Percentiles rank a stretch among this genome's conserved stretches.
phyloP scores from a whole-genome alignment of 2,113 vertebrate species.

The Semnopithecus entellus region DNA sequence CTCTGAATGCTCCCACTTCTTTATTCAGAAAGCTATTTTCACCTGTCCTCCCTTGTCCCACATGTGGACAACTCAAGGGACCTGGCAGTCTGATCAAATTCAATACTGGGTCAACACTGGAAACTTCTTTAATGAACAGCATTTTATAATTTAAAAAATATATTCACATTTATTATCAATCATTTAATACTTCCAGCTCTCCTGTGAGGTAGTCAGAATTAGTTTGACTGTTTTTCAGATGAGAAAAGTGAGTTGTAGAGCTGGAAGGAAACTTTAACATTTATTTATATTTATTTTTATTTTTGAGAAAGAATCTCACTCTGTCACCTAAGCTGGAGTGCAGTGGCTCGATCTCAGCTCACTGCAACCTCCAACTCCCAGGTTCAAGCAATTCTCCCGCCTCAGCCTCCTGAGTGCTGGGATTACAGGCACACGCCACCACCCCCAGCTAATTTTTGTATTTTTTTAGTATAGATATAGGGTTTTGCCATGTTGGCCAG shows the following conservation, averaged over 20 bases:
- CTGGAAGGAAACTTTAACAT: not conserved
- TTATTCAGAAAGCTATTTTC: not conserved
- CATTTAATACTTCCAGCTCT: not conserved
- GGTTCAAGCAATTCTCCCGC: too few species aligned
- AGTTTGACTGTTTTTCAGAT: not conserved
- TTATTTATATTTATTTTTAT: too few species aligned
- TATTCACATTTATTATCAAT: not conserved
- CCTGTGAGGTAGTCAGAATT: not conserved
- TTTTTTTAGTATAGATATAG: too few species aligned
- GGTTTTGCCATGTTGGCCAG: too few species aligned
- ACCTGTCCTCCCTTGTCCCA: not conserved
- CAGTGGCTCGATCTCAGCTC: too few species aligned
- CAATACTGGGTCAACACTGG: not conserved
- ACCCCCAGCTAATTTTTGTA: too few species aligned
- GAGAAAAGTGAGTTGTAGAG: not conserved
- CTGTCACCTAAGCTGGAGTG: too few species aligned
- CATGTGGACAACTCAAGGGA: not conserved
- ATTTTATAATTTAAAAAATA: not conserved
- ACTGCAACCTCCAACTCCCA: too few species aligned
- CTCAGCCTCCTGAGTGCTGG: too few species aligned
- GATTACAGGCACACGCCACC: too few species aligned
- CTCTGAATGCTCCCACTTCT: not conserved
- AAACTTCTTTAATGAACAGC: not conserved
- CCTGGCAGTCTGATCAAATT: not conserved
- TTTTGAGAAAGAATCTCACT: too few species aligned